A percentile compares a stretch with the other conserved stretches of the same genome.
phyloP scores from a whole-genome alignment of 2,888 invertebrate species.

The Anoncus sp. region DNA sequence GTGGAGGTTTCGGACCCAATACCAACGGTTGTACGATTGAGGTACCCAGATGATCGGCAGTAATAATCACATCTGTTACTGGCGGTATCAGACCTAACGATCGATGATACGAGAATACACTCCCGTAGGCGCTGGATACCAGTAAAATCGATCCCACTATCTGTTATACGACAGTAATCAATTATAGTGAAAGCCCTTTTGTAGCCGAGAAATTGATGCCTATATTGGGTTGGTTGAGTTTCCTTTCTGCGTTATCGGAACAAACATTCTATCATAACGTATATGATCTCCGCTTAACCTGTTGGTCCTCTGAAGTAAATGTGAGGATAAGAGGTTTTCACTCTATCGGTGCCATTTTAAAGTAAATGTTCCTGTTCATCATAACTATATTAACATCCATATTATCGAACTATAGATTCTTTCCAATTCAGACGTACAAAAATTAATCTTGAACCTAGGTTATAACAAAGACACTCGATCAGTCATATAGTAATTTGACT shows the following conservation, averaged over 20 bases:
- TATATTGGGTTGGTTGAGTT: not conserved
- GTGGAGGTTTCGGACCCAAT: constrained; percentile 32
- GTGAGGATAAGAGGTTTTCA: no score
- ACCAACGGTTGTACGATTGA: constrained; percentile 40
- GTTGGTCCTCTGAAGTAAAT: no score
- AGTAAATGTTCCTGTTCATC: no score
- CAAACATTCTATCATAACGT: not conserved
- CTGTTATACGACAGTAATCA: constrained; percentile 49
- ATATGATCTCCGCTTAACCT: not conserved
- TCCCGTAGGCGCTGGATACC: constrained; percentile 65
- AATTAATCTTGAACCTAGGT: no score
- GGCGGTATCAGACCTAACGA: constrained; percentile 64
- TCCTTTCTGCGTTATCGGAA: not conserved
- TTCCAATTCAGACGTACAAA: no score
- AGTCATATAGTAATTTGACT: not conserved
- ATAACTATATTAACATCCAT: no score
- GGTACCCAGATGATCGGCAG: constrained; percentile 22
- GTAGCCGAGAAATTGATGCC: not conserved
- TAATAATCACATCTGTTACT: constrained; percentile 70
- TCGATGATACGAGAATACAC: constrained; percentile 74
- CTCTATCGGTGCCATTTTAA: no score
- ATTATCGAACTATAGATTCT: no score
- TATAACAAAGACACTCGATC: not conserved
- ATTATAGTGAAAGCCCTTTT: not conserved
- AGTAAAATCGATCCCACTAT: constrained; percentile 65